Evolutionary conservation across 2,113 vertebrate genomes (phyloP).

Genomic region (Ascaphus truei): DNA sequence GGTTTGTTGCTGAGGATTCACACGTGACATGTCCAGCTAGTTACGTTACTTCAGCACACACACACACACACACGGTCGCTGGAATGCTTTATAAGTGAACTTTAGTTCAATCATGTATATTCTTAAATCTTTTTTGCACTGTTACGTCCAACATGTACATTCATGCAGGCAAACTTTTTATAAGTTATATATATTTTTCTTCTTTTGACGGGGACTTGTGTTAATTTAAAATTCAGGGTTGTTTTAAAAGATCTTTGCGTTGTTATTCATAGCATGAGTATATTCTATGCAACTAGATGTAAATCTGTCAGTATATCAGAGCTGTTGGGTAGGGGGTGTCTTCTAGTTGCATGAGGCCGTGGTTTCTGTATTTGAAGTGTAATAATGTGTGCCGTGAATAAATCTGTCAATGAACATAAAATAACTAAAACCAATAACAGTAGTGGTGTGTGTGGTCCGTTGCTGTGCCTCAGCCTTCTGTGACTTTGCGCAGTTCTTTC

Average conservation of each 20-base stretch:
- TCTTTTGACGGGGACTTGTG: conserved; percentile 5
- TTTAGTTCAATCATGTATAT: conserved; percentile 73
- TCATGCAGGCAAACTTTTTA: conserved; percentile 73
- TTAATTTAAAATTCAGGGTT: conserved; percentile 29
- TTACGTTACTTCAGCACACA: conserved; percentile 37
- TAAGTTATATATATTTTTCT: conserved; percentile 69
- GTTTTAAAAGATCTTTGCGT: conserved; percentile 57
- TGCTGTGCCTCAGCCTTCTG: conserved; percentile 49
- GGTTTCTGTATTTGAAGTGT: conserved; percentile 87
- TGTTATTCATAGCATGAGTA: conserved; percentile 87
- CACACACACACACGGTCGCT: conserved; percentile 45
- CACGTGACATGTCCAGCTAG: neutral
- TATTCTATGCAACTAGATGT: conserved; percentile 97
- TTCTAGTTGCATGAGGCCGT: conserved; percentile 93
- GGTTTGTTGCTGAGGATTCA: neutral
- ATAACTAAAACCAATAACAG: neutral
- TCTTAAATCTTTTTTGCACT: conserved; percentile 93
- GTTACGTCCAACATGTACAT: conserved; percentile 86
- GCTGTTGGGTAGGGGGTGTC: conserved; percentile 71
- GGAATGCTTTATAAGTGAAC: conserved; percentile 75
- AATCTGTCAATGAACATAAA: conserved; percentile 97
- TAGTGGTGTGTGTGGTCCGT: neutral
- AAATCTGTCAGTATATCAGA: conserved; percentile 72
- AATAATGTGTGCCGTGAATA: conserved; percentile 88
- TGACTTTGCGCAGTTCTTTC: conserved; percentile 69